Evolutionary conservation across 2,888 invertebrate species (phyloP), one percentile per base, ranked within the genome.

Genomic region (Hirtodrosophila cameraria): DNA sequence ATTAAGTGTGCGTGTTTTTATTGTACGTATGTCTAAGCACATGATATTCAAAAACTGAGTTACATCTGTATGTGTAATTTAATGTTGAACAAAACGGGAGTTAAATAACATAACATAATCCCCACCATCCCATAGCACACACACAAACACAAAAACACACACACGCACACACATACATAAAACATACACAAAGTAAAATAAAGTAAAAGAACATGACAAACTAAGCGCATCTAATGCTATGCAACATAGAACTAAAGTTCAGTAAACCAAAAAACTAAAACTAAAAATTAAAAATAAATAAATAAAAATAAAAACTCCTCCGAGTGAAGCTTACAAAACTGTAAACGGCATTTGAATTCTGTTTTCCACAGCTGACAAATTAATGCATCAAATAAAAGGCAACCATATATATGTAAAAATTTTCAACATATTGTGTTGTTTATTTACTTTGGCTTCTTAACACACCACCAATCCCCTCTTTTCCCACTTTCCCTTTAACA

Each of bases 1-100:
- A 65, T 55, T 85, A 64, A 75, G 67, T 79, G 83, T 79, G 85
- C 61, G 85, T 78, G 82, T 78, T 79, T 85, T 79, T 78, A 79
- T 63, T 85, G 79, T 85, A 77, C 57, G 68, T 80, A 70, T 81
- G 60, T 84, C 61, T 55, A 71, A 75, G 55, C 38, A 73, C 60
- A 83, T 59, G 70, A 77, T 75, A 75, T 82, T 78, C 63, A 64
- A 43, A 73, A 58, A 46, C 63, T 35, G 54, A 74, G 58, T 82
- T 71, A 57, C 70, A 58, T 52, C 36, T 63, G 50, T 30, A 67
- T 62, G 62, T 67, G 69, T 46, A 55, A 61, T 68, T 55, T 27
- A 69, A 48, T 55, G 53, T 68, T 62, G 41, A 61, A 58, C 52
- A 58, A 69, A 55, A 25, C n/a, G 54, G 31, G 25, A 55, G 45